Evolutionary conservation across 2,113 vertebrate genomes (phyloP).

Genomic region (Lophotis ruficrista): DNA sequence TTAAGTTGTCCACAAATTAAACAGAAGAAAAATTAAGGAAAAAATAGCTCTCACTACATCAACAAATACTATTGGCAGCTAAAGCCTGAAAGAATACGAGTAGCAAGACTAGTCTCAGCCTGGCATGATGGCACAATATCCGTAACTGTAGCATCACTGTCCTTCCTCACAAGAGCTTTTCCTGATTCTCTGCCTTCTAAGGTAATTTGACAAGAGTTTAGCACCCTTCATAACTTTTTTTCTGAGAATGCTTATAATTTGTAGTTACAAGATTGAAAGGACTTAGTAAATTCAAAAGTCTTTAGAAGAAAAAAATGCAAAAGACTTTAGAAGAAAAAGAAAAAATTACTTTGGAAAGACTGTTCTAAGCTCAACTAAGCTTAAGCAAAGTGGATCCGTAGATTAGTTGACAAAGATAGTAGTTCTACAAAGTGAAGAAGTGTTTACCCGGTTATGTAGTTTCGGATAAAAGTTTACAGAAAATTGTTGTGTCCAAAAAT

Average conservation of each 20-base stretch:
- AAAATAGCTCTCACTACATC: not conserved
- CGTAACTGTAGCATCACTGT: not conserved
- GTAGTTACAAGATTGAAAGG: slow-evolving; percentile 16
- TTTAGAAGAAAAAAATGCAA: slow-evolving; percentile 18
- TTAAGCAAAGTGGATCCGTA: not conserved
- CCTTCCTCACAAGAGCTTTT: slow-evolving; percentile 27
- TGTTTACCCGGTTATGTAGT: not conserved
- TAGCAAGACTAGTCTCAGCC: slow-evolving; percentile 39
- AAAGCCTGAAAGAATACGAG: slow-evolving; percentile 9
- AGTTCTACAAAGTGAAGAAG: not conserved
- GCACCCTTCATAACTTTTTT: slow-evolving; percentile 26
- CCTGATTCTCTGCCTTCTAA: slow-evolving; percentile 14
- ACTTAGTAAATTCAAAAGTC: slow-evolving; percentile 43
- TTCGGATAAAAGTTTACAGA: slow-evolving; percentile 22
- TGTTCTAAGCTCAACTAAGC: not conserved
- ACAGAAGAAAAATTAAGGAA: slow-evolving; percentile 10
- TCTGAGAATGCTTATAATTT: not conserved
- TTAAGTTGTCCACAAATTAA: slow-evolving; percentile 32
- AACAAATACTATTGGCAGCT: slow-evolving; percentile 15
- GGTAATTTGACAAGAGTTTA: slow-evolving; percentile 49
- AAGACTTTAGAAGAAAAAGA: slow-evolving; percentile 7
- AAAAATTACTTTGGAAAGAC: slow-evolving; percentile 32
- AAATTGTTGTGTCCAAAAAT: slow-evolving; percentile 36
- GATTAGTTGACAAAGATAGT: not conserved
- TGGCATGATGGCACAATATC: slow-evolving; percentile 25